Evolutionary conservation across 2,888 invertebrate species (phyloP).

Genomic region (Carcina quercana): DNA sequence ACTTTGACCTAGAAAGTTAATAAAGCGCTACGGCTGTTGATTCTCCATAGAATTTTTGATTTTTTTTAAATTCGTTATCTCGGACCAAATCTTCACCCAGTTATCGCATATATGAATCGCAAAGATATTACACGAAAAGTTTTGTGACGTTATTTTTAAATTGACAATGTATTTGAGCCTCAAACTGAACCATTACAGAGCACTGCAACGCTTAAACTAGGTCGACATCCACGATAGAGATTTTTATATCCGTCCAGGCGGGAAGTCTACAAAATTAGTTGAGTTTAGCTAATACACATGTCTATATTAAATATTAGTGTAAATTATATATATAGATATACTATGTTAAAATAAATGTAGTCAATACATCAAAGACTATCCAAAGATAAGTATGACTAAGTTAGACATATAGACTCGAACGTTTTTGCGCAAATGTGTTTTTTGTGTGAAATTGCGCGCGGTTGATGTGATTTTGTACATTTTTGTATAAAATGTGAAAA

Average conservation of each 20-base stretch:
- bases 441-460: background rate
- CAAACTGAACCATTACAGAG: no score
- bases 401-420: slow-evolving; percentile 15
- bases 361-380: slow-evolving; percentile 35
- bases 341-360: slow-evolving; percentile 6
- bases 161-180: no score
- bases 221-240: slow-evolving; percentile 35
- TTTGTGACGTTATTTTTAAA: no score
- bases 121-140: no score
- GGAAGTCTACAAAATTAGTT: slow-evolving; percentile 45
- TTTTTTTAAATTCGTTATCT: no score
- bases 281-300: slow-evolving; percentile 33
- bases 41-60: no score
- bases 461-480: slow-evolving; percentile 11
- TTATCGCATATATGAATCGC: no score
- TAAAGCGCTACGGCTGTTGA: no score
- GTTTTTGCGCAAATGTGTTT: background rate
- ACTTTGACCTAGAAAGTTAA: no score
- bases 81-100: no score
- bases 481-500: background rate
- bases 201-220: slow-evolving; percentile 23
- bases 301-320: slow-evolving; percentile 40
- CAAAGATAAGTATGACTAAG: slow-evolving; percentile 23
- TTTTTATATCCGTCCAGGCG: slow-evolving; percentile 63
- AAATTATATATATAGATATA: slow-evolving; percentile 17